Evolutionary conservation across 2,113 vertebrate species (phyloP).

Genomic region (Taxidea taxus): DNA sequence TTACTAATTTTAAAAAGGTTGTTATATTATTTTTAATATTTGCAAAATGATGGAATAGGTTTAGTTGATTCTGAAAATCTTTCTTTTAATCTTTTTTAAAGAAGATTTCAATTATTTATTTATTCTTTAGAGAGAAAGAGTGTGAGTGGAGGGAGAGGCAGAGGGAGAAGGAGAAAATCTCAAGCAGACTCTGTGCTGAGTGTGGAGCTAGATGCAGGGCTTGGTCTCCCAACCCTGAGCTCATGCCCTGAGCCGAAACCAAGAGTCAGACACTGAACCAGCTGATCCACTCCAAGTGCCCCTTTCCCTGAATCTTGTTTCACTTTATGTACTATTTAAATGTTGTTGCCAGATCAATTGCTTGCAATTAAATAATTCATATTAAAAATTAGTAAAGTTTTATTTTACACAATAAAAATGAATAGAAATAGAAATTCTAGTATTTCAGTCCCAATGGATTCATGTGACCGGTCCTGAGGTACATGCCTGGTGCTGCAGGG

Average conservation of each 20-base stretch:
- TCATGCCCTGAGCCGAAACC: neutral
- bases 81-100: neutral
- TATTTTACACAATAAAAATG: neutral
- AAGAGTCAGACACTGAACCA: neutral
- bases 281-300: neutral
- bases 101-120: neutral
- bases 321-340: neutral
- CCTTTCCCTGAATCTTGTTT: neutral
- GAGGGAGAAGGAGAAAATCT: neutral
- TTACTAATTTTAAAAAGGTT: neutral
- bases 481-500: accelerated
- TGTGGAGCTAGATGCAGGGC: neutral
- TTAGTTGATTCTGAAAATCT: neutral
- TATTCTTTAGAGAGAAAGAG: neutral
- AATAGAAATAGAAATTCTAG: neutral
- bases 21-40: neutral
- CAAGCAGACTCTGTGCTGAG: neutral
- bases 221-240: neutral
- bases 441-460: neutral
- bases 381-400: neutral
- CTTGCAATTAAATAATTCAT: neutral
- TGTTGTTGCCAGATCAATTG: neutral
- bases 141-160: neutral
- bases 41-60: neutral
- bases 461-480: accelerated